These are phyloP conservation scores for Ctenodactylus gundi DNA, from an alignment of 2,113 vertebrate species.

Conservation along the genomic window DNA sequence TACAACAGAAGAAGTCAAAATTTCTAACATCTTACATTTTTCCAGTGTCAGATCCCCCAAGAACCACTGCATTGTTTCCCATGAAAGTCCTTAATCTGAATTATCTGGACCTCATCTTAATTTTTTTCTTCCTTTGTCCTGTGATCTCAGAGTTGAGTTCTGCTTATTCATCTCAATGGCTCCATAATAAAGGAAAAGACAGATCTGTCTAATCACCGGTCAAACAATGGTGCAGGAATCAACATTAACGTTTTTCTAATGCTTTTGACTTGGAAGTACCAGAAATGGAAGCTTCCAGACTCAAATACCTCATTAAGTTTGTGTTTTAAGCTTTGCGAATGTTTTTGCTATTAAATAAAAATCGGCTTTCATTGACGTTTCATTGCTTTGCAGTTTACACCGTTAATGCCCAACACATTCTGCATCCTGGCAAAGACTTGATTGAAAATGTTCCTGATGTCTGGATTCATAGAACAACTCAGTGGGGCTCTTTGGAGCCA, in stretches of 20 bases:
- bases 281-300: background rate
- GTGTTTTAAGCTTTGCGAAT: slow-evolving; percentile 50
- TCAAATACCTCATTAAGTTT: slow-evolving; percentile 31
- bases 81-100: background rate
- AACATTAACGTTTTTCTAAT: background rate
- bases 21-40: background rate
- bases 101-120: background rate
- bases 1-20: background rate
- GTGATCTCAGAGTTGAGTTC: background rate
- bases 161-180: background rate
- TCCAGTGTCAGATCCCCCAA: background rate
- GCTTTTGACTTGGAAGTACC: background rate
- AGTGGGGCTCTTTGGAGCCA: background rate
- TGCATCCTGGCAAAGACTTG: background rate
- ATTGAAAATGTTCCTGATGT: background rate
- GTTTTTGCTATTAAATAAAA: slow-evolving; percentile 23
- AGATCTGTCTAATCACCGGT: background rate
- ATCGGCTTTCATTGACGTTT: background rate
- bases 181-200: background rate
- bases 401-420: background rate
- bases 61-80: background rate
- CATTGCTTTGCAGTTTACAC: background rate
- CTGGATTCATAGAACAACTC: background rate
- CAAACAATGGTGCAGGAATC: background rate
- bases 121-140: background rate